A percentile compares a stretch with the other conserved stretches of the same genome.
Evolutionary conservation across 2,113 vertebrate species (phyloP).

Genomic region (Lepisosteus oculatus): DNA sequence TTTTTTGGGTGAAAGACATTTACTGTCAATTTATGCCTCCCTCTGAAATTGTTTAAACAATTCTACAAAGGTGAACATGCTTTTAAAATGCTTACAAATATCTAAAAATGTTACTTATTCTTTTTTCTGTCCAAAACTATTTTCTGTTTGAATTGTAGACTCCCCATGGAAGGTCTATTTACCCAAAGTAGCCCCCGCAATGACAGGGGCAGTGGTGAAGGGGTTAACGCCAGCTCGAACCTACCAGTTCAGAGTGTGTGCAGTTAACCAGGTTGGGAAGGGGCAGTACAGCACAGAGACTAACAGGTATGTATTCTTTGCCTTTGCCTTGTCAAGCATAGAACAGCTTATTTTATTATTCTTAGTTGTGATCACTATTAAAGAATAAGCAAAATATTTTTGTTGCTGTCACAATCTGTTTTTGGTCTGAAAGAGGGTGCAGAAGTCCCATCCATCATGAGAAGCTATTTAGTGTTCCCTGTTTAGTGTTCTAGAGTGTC

Average conservation of each 20-base stretch:
- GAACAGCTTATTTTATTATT: not conserved
- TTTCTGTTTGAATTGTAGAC: constrained; percentile 60
- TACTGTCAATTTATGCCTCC: no score
- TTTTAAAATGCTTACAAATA: no score
- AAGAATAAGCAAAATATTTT: not conserved
- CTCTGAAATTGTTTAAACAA: no score
- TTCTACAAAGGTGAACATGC: no score
- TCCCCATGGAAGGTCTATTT: constrained; percentile 94
- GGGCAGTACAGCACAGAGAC: constrained; percentile 91
- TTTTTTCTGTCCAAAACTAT: no score
- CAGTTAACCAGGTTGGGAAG: constrained; percentile 90
- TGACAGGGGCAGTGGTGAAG: constrained; percentile 71
- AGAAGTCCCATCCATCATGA: no score
- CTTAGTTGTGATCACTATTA: not conserved
- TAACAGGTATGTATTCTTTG: constrained; percentile 68
- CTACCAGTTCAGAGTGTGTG: constrained; percentile 91
- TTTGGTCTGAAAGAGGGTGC: not conserved
- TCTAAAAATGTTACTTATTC: no score
- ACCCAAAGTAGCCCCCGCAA: constrained; percentile 72
- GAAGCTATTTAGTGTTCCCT: no score
- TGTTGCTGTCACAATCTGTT: not conserved
- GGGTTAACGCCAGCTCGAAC: constrained; percentile 89
- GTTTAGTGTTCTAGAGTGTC: no score
- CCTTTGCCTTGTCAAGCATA: not conserved
- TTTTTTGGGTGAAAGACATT: no score